Base-by-base conservation (phyloP, 2,113 vertebrate genomes). In the Eretmodus cyanostictus region DNA sequence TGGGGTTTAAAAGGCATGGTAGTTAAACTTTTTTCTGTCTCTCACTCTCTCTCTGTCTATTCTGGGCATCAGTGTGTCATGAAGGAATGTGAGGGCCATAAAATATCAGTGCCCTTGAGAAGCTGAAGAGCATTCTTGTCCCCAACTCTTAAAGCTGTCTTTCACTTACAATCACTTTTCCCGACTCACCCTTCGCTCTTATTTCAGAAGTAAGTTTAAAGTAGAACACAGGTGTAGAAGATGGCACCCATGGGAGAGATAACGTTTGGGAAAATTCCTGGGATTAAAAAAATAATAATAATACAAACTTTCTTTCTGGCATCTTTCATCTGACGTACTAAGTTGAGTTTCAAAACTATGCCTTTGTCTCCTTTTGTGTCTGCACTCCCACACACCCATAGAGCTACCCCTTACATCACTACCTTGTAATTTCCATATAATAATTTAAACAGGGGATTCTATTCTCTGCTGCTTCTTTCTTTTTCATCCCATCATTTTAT, bases 101-200 rank as follows among this genome's bases (percentile, higher is more conserved):
- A 96, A 96, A 91, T 91, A 90, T 91, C 89, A 3, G 73, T 94
- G 94, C 93, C 95, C 93, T 96, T 94, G 92, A 96, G 91, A 94
- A 95, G 87, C 89, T 91, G 83, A 91, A 92, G 89, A 87, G 89
- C 91, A 80, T 91, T 92, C 95, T 87, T 83, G 87, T 95, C 91
- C 91, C 92, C 90, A 92, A 90, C 93, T 90, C 91, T 89, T 94
- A 91, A 91, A 91, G 88, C 87, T 91, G 80, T 92, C 90, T 94
- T 92, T 86, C 83, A 83, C 66, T 93, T 88, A 89, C 84, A 93
- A 89, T 93, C 92, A 86, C 92, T 89, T 90, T 86, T 80, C 80
- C 68, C 40, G 47, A 51, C 88, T 86, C 80, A 38, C 49, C 83
- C 54, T 81, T 83, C 71, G 51, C 42, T 87, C 71, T 86, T 79